Evolutionary conservation across 2,888 invertebrate genomes (phyloP), one percentile per base, ranked within the genome.

Genomic region (Nemapogon koenigi): DNA sequence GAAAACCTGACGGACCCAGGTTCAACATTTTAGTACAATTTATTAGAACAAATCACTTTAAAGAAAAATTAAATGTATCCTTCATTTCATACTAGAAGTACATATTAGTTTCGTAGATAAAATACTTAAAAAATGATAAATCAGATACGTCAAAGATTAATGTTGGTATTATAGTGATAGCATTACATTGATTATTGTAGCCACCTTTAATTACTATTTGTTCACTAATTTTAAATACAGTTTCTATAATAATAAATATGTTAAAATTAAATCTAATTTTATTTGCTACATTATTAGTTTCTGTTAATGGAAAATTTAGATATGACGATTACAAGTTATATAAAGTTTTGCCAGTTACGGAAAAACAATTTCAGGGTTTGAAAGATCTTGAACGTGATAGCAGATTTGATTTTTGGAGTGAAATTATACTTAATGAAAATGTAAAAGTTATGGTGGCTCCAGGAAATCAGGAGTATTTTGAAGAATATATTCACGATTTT

Each of bases 291-390:
- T 31, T 49, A 16, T 26, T 49, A 42, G 13, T 50, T 6, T 7
- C 42, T 25, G 11, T 41, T 25, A 53, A 52, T 13, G 45, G 43
- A 37, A 49, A 48, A 18, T 57, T 47, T 45, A 60, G 57, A 30
- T 87, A 81, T 48, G 72, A 83, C 40, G 82, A 83, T 14, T 85
- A 83, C 46, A 81, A 80, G 46, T 76, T 87, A 3, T 86, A 80
- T 45, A 72, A 83, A 50, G 59, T 85, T 2, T 55, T 59, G 2
- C 83, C 86, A 1, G 60, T 62, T 41, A 71, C 63, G 13, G 50
- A 59, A 2, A 55, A 64, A 8, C 80, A 86, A 38, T 52, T 85
- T 31, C 52, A 60, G n/a, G 50, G 65, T 13, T 50, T 86, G 4
- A 56, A 66, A 45, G 47, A 63, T 8, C 46, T 84, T 25, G 67